Conservation (phyloP, 2,797 vertebrate genomes). For the Delichon dasypus region DNA sequence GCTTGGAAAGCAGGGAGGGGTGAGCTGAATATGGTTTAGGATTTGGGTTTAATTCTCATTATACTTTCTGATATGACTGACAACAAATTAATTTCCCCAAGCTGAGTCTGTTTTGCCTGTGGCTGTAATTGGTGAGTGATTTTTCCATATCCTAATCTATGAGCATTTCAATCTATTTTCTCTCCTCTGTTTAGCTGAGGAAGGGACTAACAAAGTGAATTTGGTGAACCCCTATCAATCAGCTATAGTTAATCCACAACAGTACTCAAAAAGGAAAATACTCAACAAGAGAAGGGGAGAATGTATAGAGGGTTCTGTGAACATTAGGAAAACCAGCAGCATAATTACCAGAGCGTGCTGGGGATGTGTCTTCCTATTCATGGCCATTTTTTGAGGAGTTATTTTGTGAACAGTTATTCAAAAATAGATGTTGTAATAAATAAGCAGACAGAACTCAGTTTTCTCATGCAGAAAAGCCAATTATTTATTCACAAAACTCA, state of each 20-base stretch:
- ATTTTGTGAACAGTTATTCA: background rate
- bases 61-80: background rate
- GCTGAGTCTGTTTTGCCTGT: background rate
- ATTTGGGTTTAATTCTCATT: background rate
- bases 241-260: background rate
- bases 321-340: background rate
- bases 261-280: background rate
- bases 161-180: background rate
- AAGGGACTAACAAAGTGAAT: background rate
- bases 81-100: background rate
- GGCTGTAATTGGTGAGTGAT: background rate
- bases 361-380: background rate
- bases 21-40: background rate
- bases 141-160: background rate
- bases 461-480: background rate
- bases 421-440: background rate
- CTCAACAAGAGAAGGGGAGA: background rate
- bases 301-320: background rate
- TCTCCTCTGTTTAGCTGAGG: background rate
- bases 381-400: background rate
- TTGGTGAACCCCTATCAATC: background rate
- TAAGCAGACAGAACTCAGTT: background rate
- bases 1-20: fast-evolving
- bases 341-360: background rate
- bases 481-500: background rate